Evolutionary conservation across 2,113 vertebrate genomes (phyloP).

Genomic region (Thalassarche chlororhynchos): DNA sequence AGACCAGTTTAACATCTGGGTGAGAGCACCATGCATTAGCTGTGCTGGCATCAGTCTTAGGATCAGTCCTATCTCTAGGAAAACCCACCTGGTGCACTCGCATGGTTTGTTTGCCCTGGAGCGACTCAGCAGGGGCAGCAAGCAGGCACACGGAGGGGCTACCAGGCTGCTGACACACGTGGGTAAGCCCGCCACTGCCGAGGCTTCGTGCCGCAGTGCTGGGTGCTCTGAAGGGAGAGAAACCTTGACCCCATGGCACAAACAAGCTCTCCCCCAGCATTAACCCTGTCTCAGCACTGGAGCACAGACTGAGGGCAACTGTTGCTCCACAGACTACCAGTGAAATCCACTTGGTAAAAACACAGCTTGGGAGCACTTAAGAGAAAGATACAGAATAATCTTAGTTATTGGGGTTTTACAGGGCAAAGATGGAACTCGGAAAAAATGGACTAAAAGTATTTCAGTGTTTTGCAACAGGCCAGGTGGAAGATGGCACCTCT

Average conservation of each 20-base stretch:
- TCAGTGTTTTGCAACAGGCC: background rate
- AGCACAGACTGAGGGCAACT: background rate
- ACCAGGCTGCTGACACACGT: background rate
- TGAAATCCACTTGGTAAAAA: background rate
- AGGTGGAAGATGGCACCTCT: background rate
- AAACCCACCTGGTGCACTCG: fast-evolving
- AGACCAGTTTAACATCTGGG: background rate
- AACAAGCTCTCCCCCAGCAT: background rate
- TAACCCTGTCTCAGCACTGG: background rate
- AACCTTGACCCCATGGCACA: background rate
- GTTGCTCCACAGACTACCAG: background rate
- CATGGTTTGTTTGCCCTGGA: too few relatives aligned
- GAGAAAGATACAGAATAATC: background rate
- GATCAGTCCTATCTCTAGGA: background rate
- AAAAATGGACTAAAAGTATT: background rate
- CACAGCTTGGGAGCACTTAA: background rate
- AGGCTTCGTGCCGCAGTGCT: background rate
- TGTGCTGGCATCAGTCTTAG: background rate
- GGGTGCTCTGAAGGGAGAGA: background rate
- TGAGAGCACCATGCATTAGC: background rate
- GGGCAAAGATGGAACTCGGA: background rate
- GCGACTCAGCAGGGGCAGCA: background rate
- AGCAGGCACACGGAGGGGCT: background rate
- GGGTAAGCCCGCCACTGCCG: fast-evolving
- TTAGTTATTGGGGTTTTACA: background rate